Evolutionary conservation across 2,888 invertebrate species (phyloP).

Genomic region (Napeogenes sylphis): DNA sequence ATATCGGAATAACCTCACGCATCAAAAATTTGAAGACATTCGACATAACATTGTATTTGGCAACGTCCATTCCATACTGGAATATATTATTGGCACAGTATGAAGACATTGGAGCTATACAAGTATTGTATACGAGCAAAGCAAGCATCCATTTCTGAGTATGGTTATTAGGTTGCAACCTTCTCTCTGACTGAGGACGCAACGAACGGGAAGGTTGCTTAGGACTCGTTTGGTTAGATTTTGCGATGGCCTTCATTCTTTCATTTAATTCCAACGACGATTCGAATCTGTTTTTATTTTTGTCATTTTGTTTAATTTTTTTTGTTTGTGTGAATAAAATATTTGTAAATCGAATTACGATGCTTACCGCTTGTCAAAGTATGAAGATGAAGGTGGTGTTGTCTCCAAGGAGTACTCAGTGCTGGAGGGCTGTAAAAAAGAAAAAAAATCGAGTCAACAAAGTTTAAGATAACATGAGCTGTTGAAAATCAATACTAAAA

Average conservation of each 20-base stretch:
- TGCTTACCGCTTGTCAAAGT: slow-evolving; percentile 62
- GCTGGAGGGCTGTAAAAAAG: slow-evolving; percentile 54
- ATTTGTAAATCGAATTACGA: not conserved
- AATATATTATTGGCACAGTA: slow-evolving; percentile 64
- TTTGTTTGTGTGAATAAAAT: not conserved
- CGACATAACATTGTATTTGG: slow-evolving; percentile 60
- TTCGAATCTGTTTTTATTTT: slow-evolving; percentile 51
- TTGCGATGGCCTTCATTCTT: slow-evolving; percentile 16
- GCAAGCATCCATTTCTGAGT: slow-evolving; percentile 66
- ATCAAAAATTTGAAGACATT: slow-evolving; percentile 55
- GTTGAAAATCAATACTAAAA: no score
- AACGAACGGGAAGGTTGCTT: slow-evolving; percentile 30
- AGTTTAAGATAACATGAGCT: not conserved
- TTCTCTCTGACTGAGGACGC: slow-evolving; percentile 35
- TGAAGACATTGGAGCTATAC: slow-evolving; percentile 64
- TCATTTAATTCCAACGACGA: slow-evolving; percentile 47
- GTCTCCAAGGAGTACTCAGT: slow-evolving; percentile 45
- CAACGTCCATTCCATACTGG: slow-evolving; percentile 66
- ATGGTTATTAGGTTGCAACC: slow-evolving; percentile 34
- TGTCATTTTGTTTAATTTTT: slow-evolving; percentile 6
- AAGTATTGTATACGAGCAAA: slow-evolving; percentile 63
- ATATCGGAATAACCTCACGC: slow-evolving; percentile 49
- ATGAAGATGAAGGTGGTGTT: slow-evolving; percentile 53
- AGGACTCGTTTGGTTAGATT: slow-evolving; percentile 7
- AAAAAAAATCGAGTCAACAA: slow-evolving; percentile 2